Base-by-base conservation (phyloP, 2,797 vertebrate genomes). In the Chelidonichthys spinosus region DNA sequence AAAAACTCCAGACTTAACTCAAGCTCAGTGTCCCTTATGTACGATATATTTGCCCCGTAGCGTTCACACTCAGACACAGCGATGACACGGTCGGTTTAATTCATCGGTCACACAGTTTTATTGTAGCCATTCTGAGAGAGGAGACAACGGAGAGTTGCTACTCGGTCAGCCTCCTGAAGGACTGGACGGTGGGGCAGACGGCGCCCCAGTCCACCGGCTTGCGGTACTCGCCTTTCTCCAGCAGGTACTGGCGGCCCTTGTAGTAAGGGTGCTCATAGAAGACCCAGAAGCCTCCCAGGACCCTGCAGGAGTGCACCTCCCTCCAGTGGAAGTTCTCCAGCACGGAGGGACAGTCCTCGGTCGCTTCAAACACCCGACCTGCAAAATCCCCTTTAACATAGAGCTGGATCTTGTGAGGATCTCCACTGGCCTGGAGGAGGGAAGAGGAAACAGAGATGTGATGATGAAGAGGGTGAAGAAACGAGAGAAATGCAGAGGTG, bases 181-280 rank as follows among this genome's bases (percentile, higher is more conserved):
- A 79, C 76, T 73, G 76, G 2, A 82, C 79, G 1, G 65, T 71
- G 47, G 75, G 76, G 43, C 58, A 79, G 44, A 62, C 49, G 1
- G 72, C 69, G 0, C 94, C 94, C 95, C 95, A 95, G 8, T 95
- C 94, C 32, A 89, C 86, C 0, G 95, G 91, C 67, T 94, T 95
- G 79, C 90, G 91, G 90, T 95, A 96, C 55, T 96, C 95, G 32
- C 95, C 95, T 81, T 94, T 95, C 87, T 95, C 92, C 89, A 96
- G 90, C 78, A 94, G 88, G 81, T 96, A 96, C 90, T 96, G 96
- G 65, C 94, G 88, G 61, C 95, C 95, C 0, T 92, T 94, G 84
- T 95, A 96, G 90, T 94, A 95, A 63, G 95, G 95, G 2, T 96
- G 95, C 90, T 97, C 95, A 0, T 95, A 96, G 92, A 96, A 95